These are phyloP conservation scores for Platanista minor DNA, from an alignment of 2,113 vertebrate species.

Conservation along the genomic window DNA sequence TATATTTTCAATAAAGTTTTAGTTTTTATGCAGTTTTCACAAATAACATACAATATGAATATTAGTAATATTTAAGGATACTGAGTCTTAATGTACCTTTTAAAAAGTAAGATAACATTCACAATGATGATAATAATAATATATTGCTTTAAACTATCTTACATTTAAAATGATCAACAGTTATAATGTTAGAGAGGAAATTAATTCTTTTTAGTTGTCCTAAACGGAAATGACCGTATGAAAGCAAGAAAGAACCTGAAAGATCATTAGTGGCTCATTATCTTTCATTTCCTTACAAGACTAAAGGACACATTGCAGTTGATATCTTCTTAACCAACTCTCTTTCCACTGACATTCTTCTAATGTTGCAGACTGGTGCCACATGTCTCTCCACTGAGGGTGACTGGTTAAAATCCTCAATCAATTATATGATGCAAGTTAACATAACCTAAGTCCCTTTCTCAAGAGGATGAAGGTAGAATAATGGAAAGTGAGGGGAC, in stretches of 20 bases:
- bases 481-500: background rate
- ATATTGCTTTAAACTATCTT: background rate
- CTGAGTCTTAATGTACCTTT: background rate
- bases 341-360: background rate
- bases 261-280: background rate
- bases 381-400: background rate
- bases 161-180: background rate
- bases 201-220: background rate
- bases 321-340: background rate
- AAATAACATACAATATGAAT: background rate
- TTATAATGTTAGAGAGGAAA: background rate
- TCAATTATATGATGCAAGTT: background rate
- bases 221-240: background rate
- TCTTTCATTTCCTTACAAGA: background rate
- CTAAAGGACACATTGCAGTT: background rate
- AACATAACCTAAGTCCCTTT: background rate
- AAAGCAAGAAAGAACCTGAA: background rate
- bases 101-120: background rate
- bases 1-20: background rate
- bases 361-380: background rate
- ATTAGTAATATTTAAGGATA: background rate
- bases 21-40: background rate
- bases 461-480: background rate
- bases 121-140: background rate
- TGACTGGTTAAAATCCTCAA: background rate